Base-by-base conservation (phyloP, 2,888 invertebrate genomes). In the Callimorpha dominula region DNA sequence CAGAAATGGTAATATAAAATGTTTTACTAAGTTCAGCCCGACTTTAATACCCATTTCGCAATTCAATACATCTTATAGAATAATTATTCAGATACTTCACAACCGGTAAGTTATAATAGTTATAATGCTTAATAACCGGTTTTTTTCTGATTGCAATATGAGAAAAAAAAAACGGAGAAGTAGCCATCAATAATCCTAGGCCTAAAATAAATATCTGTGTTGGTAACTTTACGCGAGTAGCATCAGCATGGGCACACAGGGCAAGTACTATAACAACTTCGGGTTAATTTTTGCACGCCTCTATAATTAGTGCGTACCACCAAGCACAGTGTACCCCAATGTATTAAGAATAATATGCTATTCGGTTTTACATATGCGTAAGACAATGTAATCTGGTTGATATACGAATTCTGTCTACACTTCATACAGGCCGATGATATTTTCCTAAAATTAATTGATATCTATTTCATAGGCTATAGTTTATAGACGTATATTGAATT, bases 361-460 rank as follows among this genome's bases (percentile, higher is more conserved):
- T 57, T 68, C 65, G 43, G 20, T 17, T 49, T 52, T 17, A 9
- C n/a, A n/a, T 46, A 70, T 50, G 71, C 75, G 0, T 42, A 50
- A 76, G 70, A 76, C 78, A 79, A 77, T 85, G 84, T 85, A 78
- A 84, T 74, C 74, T 42, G 66, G 52, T 76, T 81, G 71, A 54
- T 68, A 67, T 75, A 68, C 68, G 83, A 80, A 78, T 83, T 85
- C 85, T 83, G 82, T 83, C 81, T 74, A 63, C 57, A 68, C 31
- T 62, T 64, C 43, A 74, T 68, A 64, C 40, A 57, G 7, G 60
- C 69, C 68, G 40, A 68, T 65, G 65, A 73, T 69, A 68, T 65
- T 40, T 54, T 70, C 17, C 14, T 17, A 43, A n/a, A 54, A 65
- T 65, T 70, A 14, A 42, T 54, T 31, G 31, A 31, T 12, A 31